Base-by-base conservation (phyloP, 2,888 invertebrate genomes). In the Hypomecis atomaria region DNA sequence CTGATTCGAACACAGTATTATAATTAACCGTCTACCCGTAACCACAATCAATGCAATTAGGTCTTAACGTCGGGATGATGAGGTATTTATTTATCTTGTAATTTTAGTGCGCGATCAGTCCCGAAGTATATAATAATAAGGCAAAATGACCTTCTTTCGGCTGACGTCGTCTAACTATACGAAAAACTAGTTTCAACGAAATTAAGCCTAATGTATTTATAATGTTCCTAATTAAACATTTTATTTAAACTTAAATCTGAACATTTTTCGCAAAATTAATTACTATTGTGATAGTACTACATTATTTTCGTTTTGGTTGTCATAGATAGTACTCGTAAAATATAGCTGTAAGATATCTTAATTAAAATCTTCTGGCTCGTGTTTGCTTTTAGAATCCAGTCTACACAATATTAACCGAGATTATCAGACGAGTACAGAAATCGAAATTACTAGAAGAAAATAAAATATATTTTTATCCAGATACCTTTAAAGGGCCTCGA, bases 361-460 rank as follows among this genome's bases (percentile, higher is more conserved):
- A 55, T 55, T 64, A 59, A 64, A 55, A 64, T 64, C 63, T 49
- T 33, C 4, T 63, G 42, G 48, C 6, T 59, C 54, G 48, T 43
- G 34, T 64, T 59, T 9, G 54, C 42, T 43, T 63, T 44, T 10
- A 36, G 34, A 9, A 9, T 13, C 37, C 43, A 43, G 36, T 11
- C 10, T 42, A 43, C 10, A 36, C 10, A 49, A 34, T 23, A 36
- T 34, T 42, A 42, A 43, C 50, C 13, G n/a, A 37, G 36, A 45
- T 52, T 34, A 34, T 6, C 13, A 34, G 9, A 10, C 2, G 9
- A 48, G 10, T 48, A 10, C 7, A 45, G 11, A 23, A 45, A 23
- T 23, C 23, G 23, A 23, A 23, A 23, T 3, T 2, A 3, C 23
- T 23, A 23, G 23, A 23, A 23, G 23, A 23, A 23, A 23, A 23